Evolutionary conservation across 2,888 invertebrate species (phyloP), one percentile per base, ranked within the genome.

Genomic region (Pasiphila rectangulata): DNA sequence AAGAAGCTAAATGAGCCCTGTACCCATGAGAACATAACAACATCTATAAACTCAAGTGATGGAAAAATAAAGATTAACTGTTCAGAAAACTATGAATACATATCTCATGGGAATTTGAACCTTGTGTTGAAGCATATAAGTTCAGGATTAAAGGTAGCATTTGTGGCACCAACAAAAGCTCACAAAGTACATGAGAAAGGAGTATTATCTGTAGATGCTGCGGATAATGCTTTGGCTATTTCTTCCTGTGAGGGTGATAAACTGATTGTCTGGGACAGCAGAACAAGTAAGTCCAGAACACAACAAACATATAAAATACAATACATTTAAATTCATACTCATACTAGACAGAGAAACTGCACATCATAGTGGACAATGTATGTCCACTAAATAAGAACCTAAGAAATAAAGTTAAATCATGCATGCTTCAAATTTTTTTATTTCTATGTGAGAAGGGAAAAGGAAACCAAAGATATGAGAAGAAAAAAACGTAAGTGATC

Each of bases 261-360:
- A 60, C 70, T 93, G 1, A 67, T 90, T 38, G 79, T 94, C 7
- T 94, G 93, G 93, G 92, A 93, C 60, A 90, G 90, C 34, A 83
- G 89, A 57, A 90, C 89, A 67, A 92, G 93, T 76, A 80, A 71
- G 72, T 47, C n/a, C n/a, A 32, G 4, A 21, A 21, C 4, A 21
- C 21, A 6, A 7, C 21, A n/a, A n/a, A n/a, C n/a, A n/a, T n/a
- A n/a, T n/a, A n/a, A n/a, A n/a, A n/a, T n/a, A n/a, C n/a, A n/a
- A n/a, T n/a, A n/a, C n/a, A n/a, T n/a, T n/a, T n/a, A n/a, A n/a
- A n/a, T n/a, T n/a, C n/a, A n/a, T n/a, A n/a, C n/a, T n/a, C n/a
- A n/a, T n/a, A n/a, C n/a, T n/a, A n/a, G n/a, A n/a, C n/a, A n/a
- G n/a, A n/a, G n/a, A n/a, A n/a, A n/a, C n/a, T n/a, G n/a, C n/a